A percentile compares a stretch with the other conserved stretches of the same genome.
Evolutionary conservation across 2,888 invertebrate genomes (phyloP).

Genomic region (Entomobrya proxima): DNA sequence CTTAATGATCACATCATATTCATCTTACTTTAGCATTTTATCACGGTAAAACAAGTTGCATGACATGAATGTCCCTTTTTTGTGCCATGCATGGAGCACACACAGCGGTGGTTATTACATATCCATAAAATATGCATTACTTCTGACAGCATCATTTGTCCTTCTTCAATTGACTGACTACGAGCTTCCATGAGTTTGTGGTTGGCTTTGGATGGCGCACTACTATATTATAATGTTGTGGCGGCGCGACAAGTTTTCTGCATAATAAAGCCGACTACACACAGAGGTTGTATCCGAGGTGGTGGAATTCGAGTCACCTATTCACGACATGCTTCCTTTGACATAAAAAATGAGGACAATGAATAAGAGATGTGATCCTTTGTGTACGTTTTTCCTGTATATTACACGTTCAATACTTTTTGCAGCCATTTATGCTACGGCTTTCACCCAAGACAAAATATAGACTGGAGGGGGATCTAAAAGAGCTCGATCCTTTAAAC

Average conservation of each 20-base stretch:
- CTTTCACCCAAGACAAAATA: not conserved
- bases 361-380: constrained; percentile 17
- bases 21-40: constrained; percentile 49
- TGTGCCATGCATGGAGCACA: not conserved
- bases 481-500: not conserved
- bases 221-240: no score
- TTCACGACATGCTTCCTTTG: not conserved
- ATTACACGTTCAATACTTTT: not conserved
- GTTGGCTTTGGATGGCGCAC: not conserved
- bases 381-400: not conserved
- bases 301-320: not conserved
- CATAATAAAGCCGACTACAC: not conserved
- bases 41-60: constrained; percentile 38
- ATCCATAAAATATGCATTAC: constrained; percentile 53
- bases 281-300: no score
- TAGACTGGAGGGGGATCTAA: not conserved
- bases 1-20: constrained; percentile 61
- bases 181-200: not conserved
- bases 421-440: no score
- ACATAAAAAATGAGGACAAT: constrained; percentile 24
- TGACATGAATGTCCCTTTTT: constrained; percentile 44
- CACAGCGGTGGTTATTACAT: constrained; percentile 25
- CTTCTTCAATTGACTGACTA: constrained; percentile 54
- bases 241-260: not conserved
- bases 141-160: constrained; percentile 60